These are phyloP conservation scores for Pseudomyrmex dendroicus DNA, from an alignment of 1,140 invertebrate genomes.

Conservation along the genomic window DNA sequence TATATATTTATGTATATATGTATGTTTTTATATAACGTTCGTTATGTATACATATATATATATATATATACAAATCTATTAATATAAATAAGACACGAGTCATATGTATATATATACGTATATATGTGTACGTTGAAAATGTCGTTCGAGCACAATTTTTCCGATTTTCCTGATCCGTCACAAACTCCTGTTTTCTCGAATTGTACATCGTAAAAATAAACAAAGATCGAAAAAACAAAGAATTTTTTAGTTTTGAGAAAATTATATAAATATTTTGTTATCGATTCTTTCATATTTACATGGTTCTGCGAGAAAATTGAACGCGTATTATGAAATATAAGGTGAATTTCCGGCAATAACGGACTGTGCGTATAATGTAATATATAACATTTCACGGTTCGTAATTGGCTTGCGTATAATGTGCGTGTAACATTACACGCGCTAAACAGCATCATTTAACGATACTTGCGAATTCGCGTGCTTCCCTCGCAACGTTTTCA, in stretches of 20 bases:
- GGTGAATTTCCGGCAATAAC: not conserved
- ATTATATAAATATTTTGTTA: too few relatives aligned
- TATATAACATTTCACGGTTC: constrained; percentile 18
- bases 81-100: constrained; percentile 55
- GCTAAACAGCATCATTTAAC: constrained; percentile 29
- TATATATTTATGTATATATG: constrained; percentile 52
- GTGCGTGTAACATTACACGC: constrained; percentile 13
- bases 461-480: constrained; percentile 26
- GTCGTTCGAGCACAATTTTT: constrained; percentile 15
- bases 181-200: not conserved
- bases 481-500: constrained; percentile 50
- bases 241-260: not conserved
- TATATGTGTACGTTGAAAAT: constrained; percentile 68
- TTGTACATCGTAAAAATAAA: constrained; percentile 22
- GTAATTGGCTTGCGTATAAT: constrained; percentile 15
- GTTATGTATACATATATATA: constrained; percentile 25
- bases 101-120: constrained; percentile 56
- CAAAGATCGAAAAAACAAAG: constrained; percentile 4
- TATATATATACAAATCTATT: constrained; percentile 37
- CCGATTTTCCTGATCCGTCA: not conserved
- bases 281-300: constrained; percentile 4
- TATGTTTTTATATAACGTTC: constrained; percentile 64
- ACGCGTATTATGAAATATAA: not conserved
- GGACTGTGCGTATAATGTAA: constrained; percentile 12
- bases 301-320: not conserved